phyloP scores from a whole-genome alignment of 2,888 invertebrate genomes.

The Galerucella pusilla region DNA sequence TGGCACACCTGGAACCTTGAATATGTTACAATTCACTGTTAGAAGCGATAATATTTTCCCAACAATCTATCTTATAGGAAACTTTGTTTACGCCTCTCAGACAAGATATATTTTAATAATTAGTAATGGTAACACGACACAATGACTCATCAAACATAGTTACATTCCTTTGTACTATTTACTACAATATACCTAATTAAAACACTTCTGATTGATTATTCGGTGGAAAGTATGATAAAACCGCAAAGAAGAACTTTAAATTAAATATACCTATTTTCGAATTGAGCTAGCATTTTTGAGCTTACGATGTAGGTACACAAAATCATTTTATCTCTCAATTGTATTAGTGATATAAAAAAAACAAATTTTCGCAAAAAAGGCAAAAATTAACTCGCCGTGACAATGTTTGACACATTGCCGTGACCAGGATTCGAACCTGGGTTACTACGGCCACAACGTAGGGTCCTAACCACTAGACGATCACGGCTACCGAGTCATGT shows the following conservation, averaged over 20 bases:
- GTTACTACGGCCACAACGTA: conserved; percentile 73
- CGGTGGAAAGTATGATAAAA: too few species aligned
- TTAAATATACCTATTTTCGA: too few species aligned
- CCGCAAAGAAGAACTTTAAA: too few species aligned
- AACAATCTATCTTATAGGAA: neutral
- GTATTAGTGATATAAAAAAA: neutral
- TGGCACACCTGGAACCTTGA: neutral
- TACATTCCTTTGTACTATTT: too few species aligned
- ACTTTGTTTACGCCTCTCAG: neutral
- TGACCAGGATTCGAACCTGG: conserved; percentile 73
- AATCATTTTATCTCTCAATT: neutral
- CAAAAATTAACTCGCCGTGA: conserved; percentile 34
- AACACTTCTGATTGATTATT: too few species aligned
- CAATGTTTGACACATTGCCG: conserved; percentile 36
- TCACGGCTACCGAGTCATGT: neutral
- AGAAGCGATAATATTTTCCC: neutral
- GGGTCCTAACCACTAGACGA: conserved; percentile 62
- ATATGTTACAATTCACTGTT: neutral
- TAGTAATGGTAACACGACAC: neutral
- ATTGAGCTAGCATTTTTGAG: too few species aligned
- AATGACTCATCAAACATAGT: too few species aligned
- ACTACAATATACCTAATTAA: too few species aligned
- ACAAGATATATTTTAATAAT: neutral
- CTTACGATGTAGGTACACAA: too few species aligned
- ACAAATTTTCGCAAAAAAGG: neutral